Percentiles rank a stretch among this genome's conserved stretches.
Conservation (phyloP, 2,888 invertebrate species). For the Idaea dimidiata region DNA sequence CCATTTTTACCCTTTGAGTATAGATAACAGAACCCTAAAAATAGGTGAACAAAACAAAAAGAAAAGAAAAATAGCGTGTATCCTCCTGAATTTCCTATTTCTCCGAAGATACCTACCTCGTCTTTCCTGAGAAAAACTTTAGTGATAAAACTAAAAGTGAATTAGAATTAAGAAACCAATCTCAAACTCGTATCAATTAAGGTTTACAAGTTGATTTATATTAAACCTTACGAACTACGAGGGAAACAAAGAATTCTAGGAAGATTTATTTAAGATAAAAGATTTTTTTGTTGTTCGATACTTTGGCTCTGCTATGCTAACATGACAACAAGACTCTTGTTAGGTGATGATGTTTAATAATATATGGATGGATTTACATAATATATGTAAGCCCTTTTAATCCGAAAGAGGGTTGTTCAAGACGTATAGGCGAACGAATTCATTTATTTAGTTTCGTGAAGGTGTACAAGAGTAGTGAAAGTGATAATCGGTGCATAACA, state of each 20-base stretch:
- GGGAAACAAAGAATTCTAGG: not conserved
- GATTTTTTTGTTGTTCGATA: not conserved
- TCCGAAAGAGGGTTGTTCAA: too few species aligned
- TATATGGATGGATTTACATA: too few species aligned
- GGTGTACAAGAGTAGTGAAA: too few species aligned
- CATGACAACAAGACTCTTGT: too few species aligned
- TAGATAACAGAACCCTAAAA: too few species aligned
- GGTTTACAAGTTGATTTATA: constrained; percentile 3
- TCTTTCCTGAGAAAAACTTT: not conserved
- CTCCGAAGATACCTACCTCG: not conserved
- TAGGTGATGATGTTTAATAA: too few species aligned
- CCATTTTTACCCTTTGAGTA: too few species aligned
- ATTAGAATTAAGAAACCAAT: constrained; percentile 19
- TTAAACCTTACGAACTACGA: not conserved
- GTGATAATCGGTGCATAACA: too few species aligned
- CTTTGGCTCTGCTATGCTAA: too few species aligned
- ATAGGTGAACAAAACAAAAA: not conserved
- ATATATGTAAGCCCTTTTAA: too few species aligned
- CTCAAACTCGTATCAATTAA: not conserved
- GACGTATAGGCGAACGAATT: too few species aligned
- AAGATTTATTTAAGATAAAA: not conserved
- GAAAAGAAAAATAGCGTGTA: not conserved
- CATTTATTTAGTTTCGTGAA: too few species aligned
- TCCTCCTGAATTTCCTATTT: not conserved
- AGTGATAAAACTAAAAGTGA: not conserved